Evolutionary conservation across 2,888 invertebrate genomes (phyloP).

Genomic region (Anagyrus pseudococci): DNA sequence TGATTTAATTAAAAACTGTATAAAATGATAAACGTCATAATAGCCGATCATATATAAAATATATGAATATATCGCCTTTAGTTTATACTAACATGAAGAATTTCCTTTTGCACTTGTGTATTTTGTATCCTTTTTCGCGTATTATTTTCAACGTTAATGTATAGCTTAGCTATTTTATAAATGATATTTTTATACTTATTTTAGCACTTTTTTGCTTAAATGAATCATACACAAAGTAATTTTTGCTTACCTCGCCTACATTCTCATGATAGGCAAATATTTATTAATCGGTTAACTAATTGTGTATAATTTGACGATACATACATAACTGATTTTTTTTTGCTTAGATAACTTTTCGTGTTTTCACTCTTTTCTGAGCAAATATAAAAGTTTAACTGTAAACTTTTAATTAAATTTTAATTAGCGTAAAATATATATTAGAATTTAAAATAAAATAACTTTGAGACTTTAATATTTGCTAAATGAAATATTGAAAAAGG

Average conservation of each 20-base stretch:
- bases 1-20: slow-evolving; percentile 27
- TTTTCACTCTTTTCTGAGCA: too few species aligned
- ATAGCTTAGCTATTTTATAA: slow-evolving; percentile 21
- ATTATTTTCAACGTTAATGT: slow-evolving; percentile 1
- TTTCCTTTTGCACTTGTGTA: slow-evolving; percentile 14
- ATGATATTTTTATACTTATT: slow-evolving; percentile 5
- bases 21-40: slow-evolving; percentile 25
- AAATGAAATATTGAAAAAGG: too few species aligned
- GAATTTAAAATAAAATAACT: too few species aligned
- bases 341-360: too few species aligned
- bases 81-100: slow-evolving; percentile 18
- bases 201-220: slow-evolving; percentile 21
- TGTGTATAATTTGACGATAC: too few species aligned
- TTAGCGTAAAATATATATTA: too few species aligned
- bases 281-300: too few species aligned
- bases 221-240: slow-evolving; percentile 25
- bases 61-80: slow-evolving; percentile 12
- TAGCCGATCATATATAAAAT: slow-evolving; percentile 15
- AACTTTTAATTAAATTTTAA: too few species aligned
- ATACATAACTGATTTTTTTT: too few species aligned
- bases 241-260: background rate
- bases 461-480: too few species aligned
- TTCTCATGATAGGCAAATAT: background rate
- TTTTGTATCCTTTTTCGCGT: slow-evolving; percentile 23
- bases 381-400: too few species aligned